Evolutionary conservation across 2,113 vertebrate genomes (phyloP).

Genomic region (Silurus glanis): DNA sequence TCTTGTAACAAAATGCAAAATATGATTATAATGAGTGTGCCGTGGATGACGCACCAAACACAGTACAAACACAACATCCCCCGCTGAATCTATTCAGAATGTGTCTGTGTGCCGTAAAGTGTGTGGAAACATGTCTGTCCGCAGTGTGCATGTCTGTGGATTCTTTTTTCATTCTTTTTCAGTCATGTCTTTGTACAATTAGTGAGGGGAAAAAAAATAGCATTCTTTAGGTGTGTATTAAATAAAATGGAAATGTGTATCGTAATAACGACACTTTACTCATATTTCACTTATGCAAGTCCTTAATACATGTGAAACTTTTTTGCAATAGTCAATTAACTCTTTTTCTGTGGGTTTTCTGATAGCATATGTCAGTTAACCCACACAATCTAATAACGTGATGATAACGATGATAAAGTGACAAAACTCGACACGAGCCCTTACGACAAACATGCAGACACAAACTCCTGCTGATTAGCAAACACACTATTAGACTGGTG

Average conservation of each 20-base stretch:
- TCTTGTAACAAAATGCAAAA: slow-evolving; percentile 8
- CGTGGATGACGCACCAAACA: neutral
- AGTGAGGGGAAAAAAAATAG: neutral
- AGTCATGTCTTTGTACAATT: neutral
- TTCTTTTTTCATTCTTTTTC: neutral
- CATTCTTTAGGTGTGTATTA: neutral
- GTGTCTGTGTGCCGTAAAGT: neutral
- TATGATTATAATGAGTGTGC: neutral
- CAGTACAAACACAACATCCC: neutral
- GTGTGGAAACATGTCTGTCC: neutral
- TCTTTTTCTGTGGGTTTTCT: neutral
- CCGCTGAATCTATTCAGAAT: neutral
- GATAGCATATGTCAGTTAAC: slow-evolving; percentile 6
- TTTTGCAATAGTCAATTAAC: neutral
- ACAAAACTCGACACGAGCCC: neutral
- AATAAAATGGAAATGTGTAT: neutral
- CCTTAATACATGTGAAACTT: neutral
- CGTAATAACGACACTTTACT: neutral
- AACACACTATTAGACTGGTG: slow-evolving; percentile 42
- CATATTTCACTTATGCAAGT: neutral
- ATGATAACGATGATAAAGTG: neutral
- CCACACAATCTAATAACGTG: neutral
- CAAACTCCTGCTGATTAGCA: slow-evolving; percentile 40
- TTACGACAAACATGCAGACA: slow-evolving; percentile 19
- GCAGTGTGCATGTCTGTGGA: neutral